These are phyloP conservation scores for Sylvietta virens DNA, from an alignment of 2,113 vertebrate genomes.

Conservation along the genomic window DNA sequence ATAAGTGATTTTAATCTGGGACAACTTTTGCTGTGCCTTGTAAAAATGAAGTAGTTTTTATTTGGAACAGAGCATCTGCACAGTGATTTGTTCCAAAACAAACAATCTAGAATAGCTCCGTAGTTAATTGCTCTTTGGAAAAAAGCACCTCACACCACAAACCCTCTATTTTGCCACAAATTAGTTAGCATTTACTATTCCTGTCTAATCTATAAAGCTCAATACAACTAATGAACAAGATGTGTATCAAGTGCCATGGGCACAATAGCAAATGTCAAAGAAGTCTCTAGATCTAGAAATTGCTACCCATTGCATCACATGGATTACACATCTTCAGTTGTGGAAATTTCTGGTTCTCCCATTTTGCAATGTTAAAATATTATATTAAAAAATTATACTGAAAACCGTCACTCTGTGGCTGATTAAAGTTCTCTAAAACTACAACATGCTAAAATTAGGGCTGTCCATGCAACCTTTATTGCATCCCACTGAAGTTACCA, in stretches of 20 bases:
- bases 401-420: background rate
- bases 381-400: background rate
- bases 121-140: background rate
- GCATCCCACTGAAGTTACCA: background rate
- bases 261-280: background rate
- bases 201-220: background rate
- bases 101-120: background rate
- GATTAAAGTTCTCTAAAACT: background rate
- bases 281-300: background rate
- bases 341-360: background rate
- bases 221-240: background rate
- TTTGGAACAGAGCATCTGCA: background rate
- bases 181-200: background rate
- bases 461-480: background rate
- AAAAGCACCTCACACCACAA: background rate
- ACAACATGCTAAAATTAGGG: background rate
- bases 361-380: background rate
- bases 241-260: background rate
- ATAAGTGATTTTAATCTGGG: background rate
- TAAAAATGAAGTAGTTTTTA: background rate
- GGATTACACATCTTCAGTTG: background rate
- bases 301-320: background rate
- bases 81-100: background rate
- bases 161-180: background rate
- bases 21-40: background rate